Evolutionary conservation across 1,140 invertebrate species (phyloP).

Genomic region (Papilio aristodemus): DNA sequence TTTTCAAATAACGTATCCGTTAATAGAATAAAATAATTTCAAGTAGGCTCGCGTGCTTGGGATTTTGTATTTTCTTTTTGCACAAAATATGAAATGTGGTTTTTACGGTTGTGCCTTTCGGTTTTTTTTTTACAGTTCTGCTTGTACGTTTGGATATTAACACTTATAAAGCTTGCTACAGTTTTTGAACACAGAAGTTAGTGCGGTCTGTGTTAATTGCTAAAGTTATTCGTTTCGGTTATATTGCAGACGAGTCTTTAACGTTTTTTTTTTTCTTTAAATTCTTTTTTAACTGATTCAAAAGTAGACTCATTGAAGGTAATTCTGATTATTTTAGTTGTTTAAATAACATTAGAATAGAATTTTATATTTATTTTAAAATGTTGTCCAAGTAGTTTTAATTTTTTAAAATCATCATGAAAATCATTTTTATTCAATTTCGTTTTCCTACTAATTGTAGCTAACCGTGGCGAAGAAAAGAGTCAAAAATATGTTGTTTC

Average conservation of each 20-base stretch:
- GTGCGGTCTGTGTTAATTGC: neutral
- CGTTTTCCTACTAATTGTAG: too few species aligned
- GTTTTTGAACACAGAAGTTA: slow-evolving; percentile 8
- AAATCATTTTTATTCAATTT: too few species aligned
- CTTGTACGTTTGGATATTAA: neutral
- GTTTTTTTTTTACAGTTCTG: slow-evolving; percentile 34
- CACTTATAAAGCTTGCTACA: slow-evolving; percentile 4
- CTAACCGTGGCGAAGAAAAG: too few species aligned
- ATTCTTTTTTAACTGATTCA: neutral
- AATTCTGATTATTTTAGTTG: neutral
- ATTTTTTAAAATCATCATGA: too few species aligned
- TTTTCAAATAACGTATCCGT: slow-evolving; percentile 4
- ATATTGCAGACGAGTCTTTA: neutral
- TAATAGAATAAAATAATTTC: slow-evolving; percentile 46
- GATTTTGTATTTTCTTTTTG: slow-evolving; percentile 48
- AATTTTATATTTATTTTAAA: too few species aligned
- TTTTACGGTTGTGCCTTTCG: slow-evolving; percentile 23
- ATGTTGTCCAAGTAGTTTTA: too few species aligned
- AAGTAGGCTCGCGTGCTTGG: slow-evolving; percentile 48
- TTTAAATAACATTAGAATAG: neutral
- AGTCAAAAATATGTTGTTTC: neutral
- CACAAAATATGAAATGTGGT: slow-evolving; percentile 40
- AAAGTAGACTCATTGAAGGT: neutral
- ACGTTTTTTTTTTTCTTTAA: neutral
- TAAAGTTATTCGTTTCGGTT: slow-evolving; percentile 1